These are phyloP conservation scores for Linnaemya tessellans DNA, from an alignment of 2,888 invertebrate species.

Conservation along the genomic window DNA sequence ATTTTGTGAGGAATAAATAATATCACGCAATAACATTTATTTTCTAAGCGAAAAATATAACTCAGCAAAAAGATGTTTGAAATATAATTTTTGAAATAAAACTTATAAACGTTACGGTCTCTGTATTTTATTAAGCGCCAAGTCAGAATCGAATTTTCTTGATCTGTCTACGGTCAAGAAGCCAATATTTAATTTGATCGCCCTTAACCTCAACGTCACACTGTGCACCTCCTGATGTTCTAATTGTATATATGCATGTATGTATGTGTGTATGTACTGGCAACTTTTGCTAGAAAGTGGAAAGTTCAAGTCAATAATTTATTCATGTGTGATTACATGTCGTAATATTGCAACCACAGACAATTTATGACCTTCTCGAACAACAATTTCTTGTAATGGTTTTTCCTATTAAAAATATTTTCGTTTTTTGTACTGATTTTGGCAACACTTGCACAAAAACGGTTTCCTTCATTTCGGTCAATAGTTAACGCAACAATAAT, in stretches of 20 bases:
- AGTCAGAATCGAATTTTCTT: too few species aligned
- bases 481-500: slow-evolving; percentile 29
- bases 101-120: too few species aligned
- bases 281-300: background rate
- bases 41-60: too few species aligned
- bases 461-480: background rate
- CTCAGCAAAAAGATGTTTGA: too few species aligned
- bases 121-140: too few species aligned
- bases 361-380: slow-evolving; percentile 80
- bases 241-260: slow-evolving; percentile 22
- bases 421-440: slow-evolving; percentile 15
- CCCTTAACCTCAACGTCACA: background rate
- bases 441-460: slow-evolving; percentile 1
- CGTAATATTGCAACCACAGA: slow-evolving; percentile 82
- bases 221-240: background rate
- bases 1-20: too few species aligned
- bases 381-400: slow-evolving; percentile 14
- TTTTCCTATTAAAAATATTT: slow-evolving; percentile 19
- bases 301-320: slow-evolving; percentile 79
- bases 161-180: too few species aligned
- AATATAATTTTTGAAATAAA: too few species aligned
- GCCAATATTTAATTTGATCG: background rate
- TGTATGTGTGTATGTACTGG: slow-evolving; percentile 35
- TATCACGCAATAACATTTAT: too few species aligned
- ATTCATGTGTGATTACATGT: slow-evolving; percentile 83